Evolutionary conservation across 2,113 vertebrate species (phyloP).

Genomic region (Pelmatolapia mariae): DNA sequence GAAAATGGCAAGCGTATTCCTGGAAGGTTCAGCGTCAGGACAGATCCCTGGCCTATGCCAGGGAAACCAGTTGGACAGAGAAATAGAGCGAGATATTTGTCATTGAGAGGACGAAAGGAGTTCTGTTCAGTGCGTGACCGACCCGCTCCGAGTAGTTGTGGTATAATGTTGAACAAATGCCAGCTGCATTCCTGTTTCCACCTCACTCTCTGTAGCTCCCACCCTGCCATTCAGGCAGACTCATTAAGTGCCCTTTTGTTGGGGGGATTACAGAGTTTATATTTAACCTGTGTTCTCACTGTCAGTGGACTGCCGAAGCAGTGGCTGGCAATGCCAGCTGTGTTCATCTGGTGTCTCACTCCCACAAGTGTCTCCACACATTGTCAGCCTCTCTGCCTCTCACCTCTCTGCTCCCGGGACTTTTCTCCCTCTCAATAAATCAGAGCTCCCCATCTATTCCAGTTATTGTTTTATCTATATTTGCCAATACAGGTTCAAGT

Average conservation of each 20-base stretch:
- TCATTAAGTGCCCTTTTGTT: slow-evolving; percentile 37
- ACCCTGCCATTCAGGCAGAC: background rate
- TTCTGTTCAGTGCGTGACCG: background rate
- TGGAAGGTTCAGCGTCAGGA: background rate
- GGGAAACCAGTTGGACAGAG: background rate
- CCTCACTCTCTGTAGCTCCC: background rate
- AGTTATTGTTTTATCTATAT: background rate
- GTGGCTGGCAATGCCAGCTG: background rate
- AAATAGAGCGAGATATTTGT: slow-evolving; percentile 4
- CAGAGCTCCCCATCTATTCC: background rate
- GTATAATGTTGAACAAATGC: slow-evolving; percentile 11
- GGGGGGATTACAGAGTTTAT: slow-evolving; percentile 44
- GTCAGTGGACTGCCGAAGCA: background rate
- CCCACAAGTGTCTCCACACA: background rate
- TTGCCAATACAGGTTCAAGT: background rate
- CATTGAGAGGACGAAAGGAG: slow-evolving; percentile 22
- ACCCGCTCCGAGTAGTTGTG: background rate
- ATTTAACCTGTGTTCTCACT: slow-evolving; percentile 40
- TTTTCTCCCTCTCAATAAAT: background rate
- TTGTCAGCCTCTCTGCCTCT: background rate
- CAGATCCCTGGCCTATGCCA: background rate
- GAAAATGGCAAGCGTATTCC: background rate
- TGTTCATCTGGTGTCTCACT: slow-evolving; percentile 6
- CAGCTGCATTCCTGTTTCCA: slow-evolving; percentile 5
- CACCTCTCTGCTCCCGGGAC: background rate